These are phyloP conservation scores for Perithous albicinctus DNA, from an alignment of 2,888 invertebrate genomes.

Conservation along the genomic window DNA sequence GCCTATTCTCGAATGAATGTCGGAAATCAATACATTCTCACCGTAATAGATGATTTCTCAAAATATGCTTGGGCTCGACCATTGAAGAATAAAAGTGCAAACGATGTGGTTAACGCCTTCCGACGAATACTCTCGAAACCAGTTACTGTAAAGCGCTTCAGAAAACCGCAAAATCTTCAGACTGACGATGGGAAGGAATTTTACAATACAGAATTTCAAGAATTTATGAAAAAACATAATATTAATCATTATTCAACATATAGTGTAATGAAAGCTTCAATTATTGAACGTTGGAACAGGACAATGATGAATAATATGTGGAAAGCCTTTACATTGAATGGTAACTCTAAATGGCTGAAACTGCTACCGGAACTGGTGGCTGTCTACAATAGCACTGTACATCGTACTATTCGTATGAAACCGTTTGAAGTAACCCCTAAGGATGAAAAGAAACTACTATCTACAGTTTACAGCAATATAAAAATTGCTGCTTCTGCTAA, in stretches of 20 bases:
- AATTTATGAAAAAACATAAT: constrained; percentile 34
- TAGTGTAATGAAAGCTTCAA: constrained; percentile 73
- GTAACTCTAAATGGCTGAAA: constrained; percentile 67
- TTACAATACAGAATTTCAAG: constrained; percentile 64
- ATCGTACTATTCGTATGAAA: too few relatives aligned
- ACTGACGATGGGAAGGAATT: constrained; percentile 69
- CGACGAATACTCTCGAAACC: constrained; percentile 20
- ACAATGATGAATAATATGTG: constrained; percentile 73
- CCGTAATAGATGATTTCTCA: constrained; percentile 81
- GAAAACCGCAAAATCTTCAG: constrained; percentile 66
- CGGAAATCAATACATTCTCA: constrained; percentile 77
- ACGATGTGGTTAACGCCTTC: constrained; percentile 71
- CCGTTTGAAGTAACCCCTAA: too few relatives aligned
- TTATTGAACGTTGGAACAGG: constrained; percentile 76
- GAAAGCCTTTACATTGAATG: constrained; percentile 65
- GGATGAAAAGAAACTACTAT: too few relatives aligned
- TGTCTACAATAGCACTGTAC: too few relatives aligned
- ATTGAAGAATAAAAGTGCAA: constrained; percentile 77
- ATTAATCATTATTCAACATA: constrained; percentile 69
- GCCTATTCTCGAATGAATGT: constrained; percentile 76
- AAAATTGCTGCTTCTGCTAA: too few relatives aligned
- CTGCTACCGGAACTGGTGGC: constrained; percentile 55
- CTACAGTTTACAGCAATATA: too few relatives aligned
- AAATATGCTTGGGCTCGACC: constrained; percentile 81
- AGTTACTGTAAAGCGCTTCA: not conserved